Evolutionary conservation across 2,888 invertebrate species (phyloP).

Genomic region (Entomobrya proxima): DNA sequence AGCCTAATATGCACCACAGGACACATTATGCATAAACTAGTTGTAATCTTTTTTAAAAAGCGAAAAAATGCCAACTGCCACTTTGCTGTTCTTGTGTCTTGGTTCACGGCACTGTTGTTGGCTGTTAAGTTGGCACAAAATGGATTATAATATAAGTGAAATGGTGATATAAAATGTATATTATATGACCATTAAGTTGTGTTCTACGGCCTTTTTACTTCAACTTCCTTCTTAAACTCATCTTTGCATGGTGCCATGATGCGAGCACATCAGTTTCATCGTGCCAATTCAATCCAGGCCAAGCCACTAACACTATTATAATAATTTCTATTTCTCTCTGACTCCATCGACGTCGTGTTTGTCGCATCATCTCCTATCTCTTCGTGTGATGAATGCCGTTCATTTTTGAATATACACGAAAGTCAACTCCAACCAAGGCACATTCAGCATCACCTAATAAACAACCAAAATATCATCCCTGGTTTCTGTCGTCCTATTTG

Average conservation of each 20-base stretch:
- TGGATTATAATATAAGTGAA: constrained; percentile 4
- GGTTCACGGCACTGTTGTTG: constrained; percentile 10
- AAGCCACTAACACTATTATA: constrained; percentile 56
- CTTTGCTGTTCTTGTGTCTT: constrained; percentile 10
- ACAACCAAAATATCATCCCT: constrained; percentile 5
- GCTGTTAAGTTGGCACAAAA: constrained; percentile 13
- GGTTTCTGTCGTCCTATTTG: background rate
- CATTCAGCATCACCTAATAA: background rate
- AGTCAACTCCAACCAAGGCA: background rate
- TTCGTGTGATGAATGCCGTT: constrained; percentile 9
- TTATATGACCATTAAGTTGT: background rate
- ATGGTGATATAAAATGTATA: background rate
- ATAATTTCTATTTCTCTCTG: constrained; percentile 18
- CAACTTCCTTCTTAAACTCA: constrained; percentile 18
- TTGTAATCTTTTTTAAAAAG: background rate
- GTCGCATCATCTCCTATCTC: constrained; percentile 14
- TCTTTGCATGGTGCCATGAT: background rate
- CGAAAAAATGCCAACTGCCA: constrained; percentile 34
- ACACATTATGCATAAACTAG: background rate
- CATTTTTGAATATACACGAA: constrained; percentile 1
- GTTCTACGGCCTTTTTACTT: background rate
- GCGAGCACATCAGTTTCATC: constrained; percentile 8
- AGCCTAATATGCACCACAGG: background rate
- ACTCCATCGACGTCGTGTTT: constrained; percentile 15
- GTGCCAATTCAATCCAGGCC: constrained; percentile 66